These are phyloP conservation scores for Ichneumoninae sp. DNA, from an alignment of 2,888 invertebrate species.

Conservation along the genomic window DNA sequence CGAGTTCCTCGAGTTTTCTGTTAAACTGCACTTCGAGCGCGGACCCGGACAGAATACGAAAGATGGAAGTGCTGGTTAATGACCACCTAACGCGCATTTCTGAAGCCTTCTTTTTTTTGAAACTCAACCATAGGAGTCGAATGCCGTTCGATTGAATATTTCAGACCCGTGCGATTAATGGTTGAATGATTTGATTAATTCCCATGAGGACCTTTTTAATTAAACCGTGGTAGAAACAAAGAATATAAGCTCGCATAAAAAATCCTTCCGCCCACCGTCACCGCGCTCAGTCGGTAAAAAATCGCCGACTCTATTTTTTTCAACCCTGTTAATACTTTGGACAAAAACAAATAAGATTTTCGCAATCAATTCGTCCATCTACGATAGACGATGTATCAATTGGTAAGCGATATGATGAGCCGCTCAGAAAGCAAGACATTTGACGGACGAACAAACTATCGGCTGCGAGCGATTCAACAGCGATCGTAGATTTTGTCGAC, in stretches of 20 bases:
- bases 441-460: no score
- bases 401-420: no score
- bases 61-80: neutral
- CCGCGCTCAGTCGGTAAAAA: no score
- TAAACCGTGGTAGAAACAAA: neutral
- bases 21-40: slow-evolving; percentile 3
- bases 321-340: no score
- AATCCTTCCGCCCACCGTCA: no score
- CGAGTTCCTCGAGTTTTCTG: slow-evolving; percentile 35
- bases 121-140: neutral
- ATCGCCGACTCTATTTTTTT: no score
- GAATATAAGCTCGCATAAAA: neutral
- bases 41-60: slow-evolving; percentile 32
- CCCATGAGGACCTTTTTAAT: neutral
- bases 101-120: neutral
- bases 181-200: neutral
- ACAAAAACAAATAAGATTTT: no score
- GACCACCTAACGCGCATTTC: neutral
- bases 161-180: neutral
- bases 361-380: no score
- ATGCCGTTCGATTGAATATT: neutral
- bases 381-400: no score
- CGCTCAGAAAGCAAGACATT: no score
- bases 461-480: no score
- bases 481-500: no score